Conservation (phyloP, 2,888 invertebrate species). For the Meta bourneti region DNA sequence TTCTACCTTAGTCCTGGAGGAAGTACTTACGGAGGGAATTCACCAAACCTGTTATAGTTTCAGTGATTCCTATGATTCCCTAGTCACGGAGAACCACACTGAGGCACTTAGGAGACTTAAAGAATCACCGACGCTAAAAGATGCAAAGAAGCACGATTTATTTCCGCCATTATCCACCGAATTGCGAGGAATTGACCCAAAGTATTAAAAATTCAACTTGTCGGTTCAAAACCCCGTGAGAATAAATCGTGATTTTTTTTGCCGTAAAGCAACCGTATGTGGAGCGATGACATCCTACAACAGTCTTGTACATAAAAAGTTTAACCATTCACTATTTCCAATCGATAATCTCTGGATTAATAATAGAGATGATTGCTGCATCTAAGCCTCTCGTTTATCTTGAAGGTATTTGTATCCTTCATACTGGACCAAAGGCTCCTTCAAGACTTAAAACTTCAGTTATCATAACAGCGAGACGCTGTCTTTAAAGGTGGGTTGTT, state of each 20-base stretch:
- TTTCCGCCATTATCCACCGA: constrained; percentile 16
- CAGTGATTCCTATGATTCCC: background rate
- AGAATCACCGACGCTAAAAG: constrained; percentile 16
- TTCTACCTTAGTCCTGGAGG: background rate
- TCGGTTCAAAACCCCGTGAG: background rate
- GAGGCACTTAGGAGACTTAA: constrained; percentile 9
- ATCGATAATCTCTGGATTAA: too few species aligned
- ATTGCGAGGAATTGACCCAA: background rate
- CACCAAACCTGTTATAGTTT: constrained; percentile 16
- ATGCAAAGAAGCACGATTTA: constrained; percentile 22
- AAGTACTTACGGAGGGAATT: constrained; percentile 14
- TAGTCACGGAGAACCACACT: constrained; percentile 30
- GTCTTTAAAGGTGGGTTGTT: too few species aligned
- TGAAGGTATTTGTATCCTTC: too few species aligned
- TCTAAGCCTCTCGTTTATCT: too few species aligned
- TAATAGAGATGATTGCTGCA: too few species aligned
- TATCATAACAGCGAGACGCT: too few species aligned
- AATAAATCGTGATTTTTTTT: background rate
- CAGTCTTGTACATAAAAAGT: too few species aligned
- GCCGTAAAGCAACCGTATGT: background rate
- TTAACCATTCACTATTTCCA: too few species aligned
- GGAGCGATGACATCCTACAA: background rate
- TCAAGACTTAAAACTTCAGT: too few species aligned
- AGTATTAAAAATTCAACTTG: background rate
- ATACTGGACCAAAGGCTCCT: too few species aligned